These are phyloP conservation scores for Trichomycterus rosablanca DNA, from an alignment of 2,113 vertebrate genomes.

Conservation along the genomic window DNA sequence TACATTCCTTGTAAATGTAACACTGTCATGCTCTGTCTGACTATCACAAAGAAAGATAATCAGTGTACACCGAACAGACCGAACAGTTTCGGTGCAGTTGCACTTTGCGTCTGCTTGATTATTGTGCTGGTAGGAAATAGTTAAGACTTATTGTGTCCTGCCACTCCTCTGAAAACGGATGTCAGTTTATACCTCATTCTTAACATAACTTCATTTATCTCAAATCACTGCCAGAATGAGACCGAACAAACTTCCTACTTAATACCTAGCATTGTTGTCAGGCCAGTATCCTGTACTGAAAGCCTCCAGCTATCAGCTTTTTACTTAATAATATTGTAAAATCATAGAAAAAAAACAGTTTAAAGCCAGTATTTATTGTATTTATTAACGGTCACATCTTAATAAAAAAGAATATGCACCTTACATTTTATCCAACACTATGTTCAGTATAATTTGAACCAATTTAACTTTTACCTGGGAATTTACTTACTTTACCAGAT, in stretches of 20 bases:
- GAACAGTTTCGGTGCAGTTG: slow-evolving; percentile 6
- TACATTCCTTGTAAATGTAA: background rate
- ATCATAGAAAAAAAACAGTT: too few species aligned
- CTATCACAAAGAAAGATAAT: slow-evolving; percentile 49
- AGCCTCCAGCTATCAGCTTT: background rate
- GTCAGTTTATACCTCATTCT: slow-evolving; percentile 58
- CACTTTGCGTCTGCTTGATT: too few species aligned
- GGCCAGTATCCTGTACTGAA: slow-evolving; percentile 25
- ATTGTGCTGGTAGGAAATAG: background rate
- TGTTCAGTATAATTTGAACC: too few species aligned
- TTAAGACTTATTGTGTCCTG: slow-evolving; percentile 37
- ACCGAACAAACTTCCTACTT: slow-evolving; percentile 48
- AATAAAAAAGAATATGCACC: too few species aligned
- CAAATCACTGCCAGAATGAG: slow-evolving; percentile 29
- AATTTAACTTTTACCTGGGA: too few species aligned
- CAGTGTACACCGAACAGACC: slow-evolving; percentile 26
- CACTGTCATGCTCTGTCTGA: slow-evolving; percentile 16
- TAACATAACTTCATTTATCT: slow-evolving; percentile 44
- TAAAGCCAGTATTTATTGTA: too few species aligned
- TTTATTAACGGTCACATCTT: too few species aligned
- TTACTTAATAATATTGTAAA: background rate
- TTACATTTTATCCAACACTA: too few species aligned
- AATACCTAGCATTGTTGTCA: slow-evolving; percentile 44
- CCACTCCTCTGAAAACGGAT: slow-evolving; percentile 47
- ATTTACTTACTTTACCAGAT: too few species aligned